A percentile compares a stretch with the other conserved stretches of the same genome.
These are phyloP conservation scores for Spodoptera frugiperda DNA, from an alignment of 1,140 invertebrate species.

Conservation along the genomic window DNA sequence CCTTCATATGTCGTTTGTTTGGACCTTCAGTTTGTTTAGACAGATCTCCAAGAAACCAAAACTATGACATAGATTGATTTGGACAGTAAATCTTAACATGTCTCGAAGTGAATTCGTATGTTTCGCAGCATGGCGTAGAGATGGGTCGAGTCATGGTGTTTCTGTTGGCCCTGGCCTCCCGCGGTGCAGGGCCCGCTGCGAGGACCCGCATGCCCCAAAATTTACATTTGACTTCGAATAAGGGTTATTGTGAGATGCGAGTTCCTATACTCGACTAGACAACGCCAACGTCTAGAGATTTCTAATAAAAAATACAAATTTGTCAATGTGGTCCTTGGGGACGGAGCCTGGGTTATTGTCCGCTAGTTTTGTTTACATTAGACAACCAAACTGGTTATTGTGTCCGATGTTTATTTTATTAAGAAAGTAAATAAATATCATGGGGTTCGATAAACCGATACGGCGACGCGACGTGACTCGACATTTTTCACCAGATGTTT, in stretches of 20 bases:
- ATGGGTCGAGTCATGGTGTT: conserved; percentile 69
- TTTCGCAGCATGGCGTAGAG: conserved; percentile 78
- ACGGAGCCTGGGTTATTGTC: conserved; percentile 32
- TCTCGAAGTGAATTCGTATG: conserved; percentile 80
- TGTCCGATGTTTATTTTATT: conserved; percentile 47
- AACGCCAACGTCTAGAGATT: conserved; percentile 54
- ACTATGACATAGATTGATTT: conserved; percentile 74
- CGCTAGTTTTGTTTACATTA: conserved; percentile 47
- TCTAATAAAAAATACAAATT: conserved; percentile 63
- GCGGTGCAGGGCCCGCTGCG: conserved; percentile 62
- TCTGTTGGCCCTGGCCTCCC: conserved; percentile 62
- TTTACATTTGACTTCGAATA: conserved; percentile 74
- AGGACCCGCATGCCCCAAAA: conserved; percentile 67
- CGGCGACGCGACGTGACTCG: conserved; percentile 25
- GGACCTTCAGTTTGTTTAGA: conserved; percentile 58
- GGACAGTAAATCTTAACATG: conserved; percentile 63
- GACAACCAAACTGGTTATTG: conserved; percentile 42
- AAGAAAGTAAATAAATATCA: conserved; percentile 44
- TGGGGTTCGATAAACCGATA: conserved; percentile 10
- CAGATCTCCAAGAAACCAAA: conserved; percentile 60
- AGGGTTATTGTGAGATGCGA: conserved; percentile 57
- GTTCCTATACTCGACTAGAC: conserved; percentile 49
- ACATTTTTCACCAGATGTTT: conserved; percentile 40
- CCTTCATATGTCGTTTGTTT: conserved; percentile 48
- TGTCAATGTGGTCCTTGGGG: conserved; percentile 54